phyloP scores from a whole-genome alignment of 2,888 invertebrate genomes.

The Amblyteles armatorius region DNA sequence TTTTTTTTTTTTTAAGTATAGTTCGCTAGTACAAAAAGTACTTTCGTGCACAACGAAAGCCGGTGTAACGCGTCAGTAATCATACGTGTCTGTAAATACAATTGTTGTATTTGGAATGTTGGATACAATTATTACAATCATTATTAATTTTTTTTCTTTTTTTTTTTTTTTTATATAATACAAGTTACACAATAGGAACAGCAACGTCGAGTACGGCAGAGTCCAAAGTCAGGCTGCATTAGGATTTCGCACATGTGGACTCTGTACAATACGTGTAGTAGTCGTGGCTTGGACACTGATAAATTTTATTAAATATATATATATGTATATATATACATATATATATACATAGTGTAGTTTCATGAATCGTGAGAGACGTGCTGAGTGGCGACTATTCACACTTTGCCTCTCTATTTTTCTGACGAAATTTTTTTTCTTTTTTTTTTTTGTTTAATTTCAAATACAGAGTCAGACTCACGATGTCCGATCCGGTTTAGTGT shows the following conservation, averaged over 20 bases:
- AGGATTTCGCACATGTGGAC: conserved; percentile 47
- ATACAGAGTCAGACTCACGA: conserved; percentile 31
- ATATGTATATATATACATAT: too few relatives aligned
- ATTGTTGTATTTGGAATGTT: conserved; percentile 72
- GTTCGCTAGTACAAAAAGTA: conserved; percentile 29
- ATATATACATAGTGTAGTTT: conserved; percentile 29
- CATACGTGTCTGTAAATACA: conserved; percentile 69
- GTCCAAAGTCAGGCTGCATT: conserved; percentile 45
- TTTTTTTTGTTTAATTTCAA: background rate
- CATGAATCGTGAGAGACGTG: conserved; percentile 46
- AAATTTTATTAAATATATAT: conserved; percentile 41
- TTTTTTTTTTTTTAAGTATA: conserved; percentile 3
- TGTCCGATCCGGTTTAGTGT: conserved; percentile 29
- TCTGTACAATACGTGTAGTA: conserved; percentile 48
- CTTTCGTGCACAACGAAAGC: background rate
- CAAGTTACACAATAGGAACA: conserved; percentile 73
- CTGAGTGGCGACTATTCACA: conserved; percentile 53
- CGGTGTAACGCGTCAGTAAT: conserved; percentile 25
- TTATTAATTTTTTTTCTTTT: conserved; percentile 55
- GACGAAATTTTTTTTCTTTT: conserved; percentile 4
- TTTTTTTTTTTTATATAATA: conserved; percentile 39
- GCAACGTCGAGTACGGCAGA: conserved; percentile 67
- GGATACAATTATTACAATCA: conserved; percentile 71
- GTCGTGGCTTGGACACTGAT: conserved; percentile 56
- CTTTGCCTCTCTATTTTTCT: conserved; percentile 50